Evolutionary conservation across 2,113 vertebrate species (phyloP).

Genomic region (Romanogobio albipinnatus): DNA sequence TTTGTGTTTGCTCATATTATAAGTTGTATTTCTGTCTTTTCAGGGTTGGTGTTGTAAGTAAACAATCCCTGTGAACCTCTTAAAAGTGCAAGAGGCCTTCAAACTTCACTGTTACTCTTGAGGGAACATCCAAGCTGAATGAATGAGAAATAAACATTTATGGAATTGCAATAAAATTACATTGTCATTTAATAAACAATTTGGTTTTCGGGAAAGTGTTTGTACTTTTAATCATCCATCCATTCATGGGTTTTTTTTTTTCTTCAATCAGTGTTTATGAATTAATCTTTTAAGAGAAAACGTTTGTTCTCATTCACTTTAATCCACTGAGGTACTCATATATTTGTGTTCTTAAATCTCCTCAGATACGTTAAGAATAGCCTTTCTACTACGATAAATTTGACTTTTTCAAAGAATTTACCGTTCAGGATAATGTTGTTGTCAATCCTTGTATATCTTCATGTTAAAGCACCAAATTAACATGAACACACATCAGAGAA

Average conservation of each 20-base stretch:
- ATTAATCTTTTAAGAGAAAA: no score
- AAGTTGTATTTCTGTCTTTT: slow-evolving; percentile 44
- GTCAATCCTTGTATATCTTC: no score
- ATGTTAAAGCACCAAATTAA: no score
- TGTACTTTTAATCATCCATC: not conserved
- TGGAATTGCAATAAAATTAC: not conserved
- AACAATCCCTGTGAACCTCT: slow-evolving; percentile 69
- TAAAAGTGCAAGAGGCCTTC: slow-evolving; percentile 57
- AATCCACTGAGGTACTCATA: no score
- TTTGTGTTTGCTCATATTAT: not conserved
- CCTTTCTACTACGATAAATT: no score
- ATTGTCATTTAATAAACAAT: not conserved
- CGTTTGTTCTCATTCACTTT: no score
- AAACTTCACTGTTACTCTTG: not conserved
- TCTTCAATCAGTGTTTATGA: not conserved
- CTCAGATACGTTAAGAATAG: no score
- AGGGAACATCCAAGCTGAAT: not conserved
- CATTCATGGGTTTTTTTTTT: not conserved
- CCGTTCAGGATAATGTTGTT: no score
- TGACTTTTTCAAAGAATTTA: no score
- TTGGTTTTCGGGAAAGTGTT: not conserved
- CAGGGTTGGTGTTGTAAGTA: slow-evolving; percentile 70
- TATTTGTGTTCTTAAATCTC: no score
- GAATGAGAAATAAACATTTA: not conserved
- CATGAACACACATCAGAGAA: no score